Evolutionary conservation across 2,797 vertebrate species (phyloP).

Genomic region (Diceros bicornis): DNA sequence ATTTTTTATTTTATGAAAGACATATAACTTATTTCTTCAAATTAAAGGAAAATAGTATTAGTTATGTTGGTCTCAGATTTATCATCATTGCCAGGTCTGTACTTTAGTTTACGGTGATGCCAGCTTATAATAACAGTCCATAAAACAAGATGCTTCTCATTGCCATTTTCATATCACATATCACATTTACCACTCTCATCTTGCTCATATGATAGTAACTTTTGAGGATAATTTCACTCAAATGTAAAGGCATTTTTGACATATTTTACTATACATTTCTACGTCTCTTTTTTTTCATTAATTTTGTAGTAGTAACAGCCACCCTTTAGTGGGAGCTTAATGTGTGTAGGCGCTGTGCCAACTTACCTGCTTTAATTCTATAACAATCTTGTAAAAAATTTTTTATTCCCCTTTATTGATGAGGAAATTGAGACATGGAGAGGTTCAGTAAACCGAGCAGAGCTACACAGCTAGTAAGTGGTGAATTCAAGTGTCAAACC

Average conservation of each 20-base stretch:
- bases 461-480: background rate
- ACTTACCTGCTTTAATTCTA: background rate
- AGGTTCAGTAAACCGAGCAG: background rate
- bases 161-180: background rate
- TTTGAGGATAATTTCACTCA: background rate
- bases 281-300: background rate
- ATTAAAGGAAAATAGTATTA: background rate
- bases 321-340: background rate
- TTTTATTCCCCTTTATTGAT: background rate
- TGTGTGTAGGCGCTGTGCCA: background rate
- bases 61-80: background rate
- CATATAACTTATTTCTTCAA: background rate
- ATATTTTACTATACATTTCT: background rate
- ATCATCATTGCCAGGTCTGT: background rate
- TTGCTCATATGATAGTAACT: background rate
- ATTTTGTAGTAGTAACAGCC: background rate
- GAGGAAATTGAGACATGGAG: background rate
- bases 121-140: background rate
- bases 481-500: background rate
- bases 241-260: background rate
- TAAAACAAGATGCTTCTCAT: background rate
- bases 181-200: background rate
- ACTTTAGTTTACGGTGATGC: background rate
- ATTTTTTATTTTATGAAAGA: background rate
- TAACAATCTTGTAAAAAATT: background rate